phyloP scores from a whole-genome alignment of 1,140 invertebrate species.

The Drosophila takahashii region DNA sequence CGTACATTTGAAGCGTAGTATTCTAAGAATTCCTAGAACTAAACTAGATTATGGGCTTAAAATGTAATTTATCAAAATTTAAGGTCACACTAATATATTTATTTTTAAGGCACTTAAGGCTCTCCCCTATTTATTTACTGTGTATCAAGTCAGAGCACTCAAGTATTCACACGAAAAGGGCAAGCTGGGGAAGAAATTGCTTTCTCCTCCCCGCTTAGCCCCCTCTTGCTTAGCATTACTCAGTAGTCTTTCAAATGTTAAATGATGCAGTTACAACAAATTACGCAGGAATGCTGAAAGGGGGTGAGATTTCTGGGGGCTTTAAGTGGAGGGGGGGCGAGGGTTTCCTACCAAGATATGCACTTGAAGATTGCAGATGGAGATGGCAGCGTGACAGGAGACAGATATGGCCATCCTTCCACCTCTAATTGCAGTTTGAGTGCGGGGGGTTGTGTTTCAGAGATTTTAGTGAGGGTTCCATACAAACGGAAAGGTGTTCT shows the following conservation, averaged over 20 bases:
- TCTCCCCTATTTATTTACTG: not conserved
- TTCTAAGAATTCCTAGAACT: no score
- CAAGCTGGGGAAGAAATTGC: conserved; percentile 36
- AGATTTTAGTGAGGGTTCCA: conserved; percentile 17
- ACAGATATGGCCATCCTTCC: conserved; percentile 38
- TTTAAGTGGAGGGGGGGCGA: not conserved
- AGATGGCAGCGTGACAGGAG: conserved; percentile 42
- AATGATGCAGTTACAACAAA: conserved; percentile 78
- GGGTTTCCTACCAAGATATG: conserved; percentile 22
- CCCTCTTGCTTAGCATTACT: conserved; percentile 38
- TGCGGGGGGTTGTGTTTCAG: not conserved
- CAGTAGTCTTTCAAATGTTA: conserved; percentile 76
- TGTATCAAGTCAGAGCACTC: conserved; percentile 29
- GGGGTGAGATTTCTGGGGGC: not conserved
- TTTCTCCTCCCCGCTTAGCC: not conserved
- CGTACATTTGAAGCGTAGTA: no score
- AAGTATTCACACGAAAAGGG: conserved; percentile 41
- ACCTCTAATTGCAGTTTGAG: conserved; percentile 39
- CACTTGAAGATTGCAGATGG: conserved; percentile 51
- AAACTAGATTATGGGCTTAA: no score
- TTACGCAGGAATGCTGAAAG: conserved; percentile 59
- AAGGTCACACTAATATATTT: no score
- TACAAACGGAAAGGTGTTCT: conserved; percentile 7
- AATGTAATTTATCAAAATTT: no score
- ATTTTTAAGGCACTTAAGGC: no score